Base-by-base conservation (phyloP, 2,888 invertebrate genomes). In the Ormyrus thymus region DNA sequence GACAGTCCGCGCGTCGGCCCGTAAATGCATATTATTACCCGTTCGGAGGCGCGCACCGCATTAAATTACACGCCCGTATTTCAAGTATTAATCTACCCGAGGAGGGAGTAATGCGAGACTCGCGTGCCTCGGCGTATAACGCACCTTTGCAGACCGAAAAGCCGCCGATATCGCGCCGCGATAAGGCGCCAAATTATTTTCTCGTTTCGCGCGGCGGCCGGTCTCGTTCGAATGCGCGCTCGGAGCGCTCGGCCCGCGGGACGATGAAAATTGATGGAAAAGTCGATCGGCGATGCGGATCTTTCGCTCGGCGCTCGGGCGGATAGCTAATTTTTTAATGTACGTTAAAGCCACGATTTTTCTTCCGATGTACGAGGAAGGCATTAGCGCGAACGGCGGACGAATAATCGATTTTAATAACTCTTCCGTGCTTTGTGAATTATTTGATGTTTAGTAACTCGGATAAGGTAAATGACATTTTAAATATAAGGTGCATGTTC, bases 141-240 rank as follows among this genome's bases (percentile, higher is more conserved):
- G 43, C 43, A 13, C 51, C 29, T 61, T 65, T 77, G 46, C 59
- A 66, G 45, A 43, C 50, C 65, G 11, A 29, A 76, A 72, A 73
- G 66, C 43, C 46, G 7, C 50, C 6, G 68, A 76, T 76, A 62
- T 68, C 29, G n/a, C 43, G 6, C 46, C 45, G 11, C 51, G 66
- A 79, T 79, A 79, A 68, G 48, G 4, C 9, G n/a, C 11, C n/a
- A 71, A 80, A 76, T 76, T 76, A 76, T 76, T 76, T 76, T 73
- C 58, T 73, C 58, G 51, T 80, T 76, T 73, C 11, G 64, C 59
- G 13, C 15, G 59, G 53, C 29, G 29, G 29, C 29, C 1, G 69
- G 73, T 76, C 70, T 29, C 56, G 65, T 65, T 73, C 43, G 62
- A 75, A 71, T 45, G 51, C 55, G 51, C 61, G 65, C 13, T 66